These are phyloP conservation scores for Drosophila sucinea DNA, from an alignment of 1,140 invertebrate species.

Conservation along the genomic window DNA sequence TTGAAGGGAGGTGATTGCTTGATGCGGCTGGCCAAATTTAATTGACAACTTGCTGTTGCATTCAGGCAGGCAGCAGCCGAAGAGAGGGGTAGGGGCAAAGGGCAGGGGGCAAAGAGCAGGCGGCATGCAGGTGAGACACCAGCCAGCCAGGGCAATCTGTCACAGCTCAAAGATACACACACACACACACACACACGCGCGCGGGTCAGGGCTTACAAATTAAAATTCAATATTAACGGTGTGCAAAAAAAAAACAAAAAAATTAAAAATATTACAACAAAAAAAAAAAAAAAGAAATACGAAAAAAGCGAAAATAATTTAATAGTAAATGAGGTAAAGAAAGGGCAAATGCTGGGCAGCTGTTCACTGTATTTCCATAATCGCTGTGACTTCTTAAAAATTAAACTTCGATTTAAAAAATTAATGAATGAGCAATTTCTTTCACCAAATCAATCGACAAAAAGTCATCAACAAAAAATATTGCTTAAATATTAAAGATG, in stretches of 20 bases:
- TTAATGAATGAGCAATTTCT: conserved; percentile 52
- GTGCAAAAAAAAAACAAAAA: conserved; percentile 47
- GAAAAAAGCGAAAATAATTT: conserved; percentile 76
- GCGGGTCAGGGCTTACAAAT: conserved; percentile 70
- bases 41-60: conserved; percentile 80
- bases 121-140: conserved; percentile 23
- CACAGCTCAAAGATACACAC: conserved; percentile 70
- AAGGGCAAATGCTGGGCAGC: conserved; percentile 16
- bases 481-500: too few relatives aligned
- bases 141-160: conserved; percentile 64
- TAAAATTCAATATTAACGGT: conserved; percentile 83
- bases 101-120: conserved; percentile 13
- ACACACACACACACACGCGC: conserved; percentile 39
- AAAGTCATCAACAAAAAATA: too few relatives aligned
- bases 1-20: conserved; percentile 53
- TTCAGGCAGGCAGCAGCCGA: conserved; percentile 32
- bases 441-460: too few relatives aligned
- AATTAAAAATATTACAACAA: conserved; percentile 21
- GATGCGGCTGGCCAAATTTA: conserved; percentile 80
- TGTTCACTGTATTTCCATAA: conserved; percentile 74
- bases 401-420: conserved; percentile 81
- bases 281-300: conserved; percentile 24
- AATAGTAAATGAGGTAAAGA: conserved; percentile 46
- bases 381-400: conserved; percentile 81
- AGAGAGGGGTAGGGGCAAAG: conserved; percentile 11